Conservation (phyloP, 1,140 invertebrate genomes). For the Dysdera silvatica region DNA sequence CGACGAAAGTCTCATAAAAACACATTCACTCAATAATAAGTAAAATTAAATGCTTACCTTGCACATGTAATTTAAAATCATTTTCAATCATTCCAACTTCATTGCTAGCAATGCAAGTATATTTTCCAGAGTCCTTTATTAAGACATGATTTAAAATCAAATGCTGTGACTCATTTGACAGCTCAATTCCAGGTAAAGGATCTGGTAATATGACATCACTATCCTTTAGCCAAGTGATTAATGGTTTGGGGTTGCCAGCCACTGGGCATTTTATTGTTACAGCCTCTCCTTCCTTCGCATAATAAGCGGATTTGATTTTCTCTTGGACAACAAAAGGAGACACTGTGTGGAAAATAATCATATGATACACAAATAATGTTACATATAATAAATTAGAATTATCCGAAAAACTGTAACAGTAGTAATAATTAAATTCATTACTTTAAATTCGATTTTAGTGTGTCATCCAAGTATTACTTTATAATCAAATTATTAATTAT, state of each 20-base stretch:
- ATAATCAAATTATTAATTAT: too few species aligned
- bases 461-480: too few species aligned
- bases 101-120: slow-evolving; percentile 79
- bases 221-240: slow-evolving; percentile 30
- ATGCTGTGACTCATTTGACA: slow-evolving; percentile 1
- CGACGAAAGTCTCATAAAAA: neutral
- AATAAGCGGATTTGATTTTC: slow-evolving; percentile 3
- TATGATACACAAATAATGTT: neutral
- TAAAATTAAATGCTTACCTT: slow-evolving; percentile 48
- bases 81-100: slow-evolving; percentile 65
- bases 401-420: neutral
- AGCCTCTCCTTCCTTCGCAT: slow-evolving; percentile 15
- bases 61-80: slow-evolving; percentile 67
- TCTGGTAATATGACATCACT: slow-evolving; percentile 9
- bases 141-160: slow-evolving; percentile 7
- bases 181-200: slow-evolving; percentile 1
- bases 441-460: too few species aligned
- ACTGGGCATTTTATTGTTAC: slow-evolving; percentile 13
- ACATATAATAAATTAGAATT: neutral
- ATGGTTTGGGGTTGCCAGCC: slow-evolving; percentile 12
- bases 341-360: slow-evolving; percentile 2
- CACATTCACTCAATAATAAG: neutral
- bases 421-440: too few species aligned
- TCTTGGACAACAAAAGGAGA: slow-evolving; percentile 9
- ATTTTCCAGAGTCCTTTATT: slow-evolving; percentile 46